A percentile compares a stretch with the other conserved stretches of the same genome.
These are phyloP conservation scores for Plecotus auritus DNA, from an alignment of 2,113 vertebrate species.

Conservation along the genomic window DNA sequence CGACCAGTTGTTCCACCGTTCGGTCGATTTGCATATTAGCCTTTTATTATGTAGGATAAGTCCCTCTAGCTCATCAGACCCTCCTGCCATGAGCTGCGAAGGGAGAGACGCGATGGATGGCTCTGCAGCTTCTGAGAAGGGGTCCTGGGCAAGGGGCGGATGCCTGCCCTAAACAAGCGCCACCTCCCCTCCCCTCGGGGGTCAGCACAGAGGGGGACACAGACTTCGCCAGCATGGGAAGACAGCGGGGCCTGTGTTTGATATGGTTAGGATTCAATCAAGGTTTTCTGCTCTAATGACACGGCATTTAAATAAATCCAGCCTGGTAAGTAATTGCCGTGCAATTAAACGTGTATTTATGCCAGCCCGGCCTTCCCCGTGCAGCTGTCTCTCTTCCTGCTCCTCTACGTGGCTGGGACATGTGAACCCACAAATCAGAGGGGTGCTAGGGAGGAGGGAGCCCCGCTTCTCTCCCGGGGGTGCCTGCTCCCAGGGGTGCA, in stretches of 20 bases:
- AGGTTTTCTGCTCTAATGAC: slow-evolving; percentile 83
- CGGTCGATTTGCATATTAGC: too few relatives aligned
- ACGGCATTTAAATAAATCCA: slow-evolving; percentile 84
- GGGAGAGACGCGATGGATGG: slow-evolving; percentile 15
- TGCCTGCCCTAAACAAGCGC: slow-evolving; percentile 48
- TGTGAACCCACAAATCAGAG: neutral
- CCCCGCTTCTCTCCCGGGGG: fast-evolving
- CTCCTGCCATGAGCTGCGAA: slow-evolving; percentile 72
- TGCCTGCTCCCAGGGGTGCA: neutral
- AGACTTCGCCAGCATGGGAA: slow-evolving; percentile 36
- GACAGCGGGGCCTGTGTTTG: slow-evolving; percentile 71
- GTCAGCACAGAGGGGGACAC: neutral
- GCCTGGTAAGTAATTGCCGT: slow-evolving; percentile 85
- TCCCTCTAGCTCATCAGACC: slow-evolving; percentile 77
- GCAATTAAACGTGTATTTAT: slow-evolving; percentile 87
- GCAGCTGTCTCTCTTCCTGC: slow-evolving; percentile 79
- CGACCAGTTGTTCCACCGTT: fast-evolving
- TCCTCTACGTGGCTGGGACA: slow-evolving; percentile 68
- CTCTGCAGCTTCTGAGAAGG: slow-evolving; percentile 51
- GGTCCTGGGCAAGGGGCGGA: slow-evolving; percentile 25
- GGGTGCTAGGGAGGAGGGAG: neutral
- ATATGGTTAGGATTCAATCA: slow-evolving; percentile 85
- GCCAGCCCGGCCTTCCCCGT: slow-evolving; percentile 74
- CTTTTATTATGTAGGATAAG: slow-evolving; percentile 42
- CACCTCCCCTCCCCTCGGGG: neutral